Conservation (phyloP, 2,888 invertebrate species). For the Trachelus tabidus region DNA sequence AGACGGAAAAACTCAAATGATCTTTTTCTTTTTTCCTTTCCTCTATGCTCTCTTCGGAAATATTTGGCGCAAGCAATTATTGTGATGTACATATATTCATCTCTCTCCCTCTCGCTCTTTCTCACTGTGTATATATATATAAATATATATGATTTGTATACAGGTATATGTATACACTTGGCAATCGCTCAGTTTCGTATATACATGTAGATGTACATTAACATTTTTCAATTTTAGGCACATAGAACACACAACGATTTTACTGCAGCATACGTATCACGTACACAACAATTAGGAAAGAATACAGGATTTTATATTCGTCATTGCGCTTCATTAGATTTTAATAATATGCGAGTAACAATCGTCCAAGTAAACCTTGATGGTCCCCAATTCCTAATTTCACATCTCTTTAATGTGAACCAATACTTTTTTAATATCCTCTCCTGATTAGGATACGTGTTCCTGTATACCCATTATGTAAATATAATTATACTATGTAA, state of each 20-base stretch:
- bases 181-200: slow-evolving; percentile 5
- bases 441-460: slow-evolving; percentile 12
- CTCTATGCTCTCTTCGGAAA: slow-evolving; percentile 4
- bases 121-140: slow-evolving; percentile 7
- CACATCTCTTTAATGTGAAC: neutral
- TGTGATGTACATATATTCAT: slow-evolving; percentile 5
- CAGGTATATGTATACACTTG: slow-evolving; percentile 15
- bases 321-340: slow-evolving; percentile 9
- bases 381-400: neutral
- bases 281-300: slow-evolving; percentile 28
- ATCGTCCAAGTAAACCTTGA: slow-evolving; percentile 19
- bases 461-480: slow-evolving; percentile 14
- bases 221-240: slow-evolving; percentile 50
- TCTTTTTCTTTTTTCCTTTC: slow-evolving; percentile 4
- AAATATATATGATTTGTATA: slow-evolving; percentile 13
- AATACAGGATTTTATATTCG: slow-evolving; percentile 20
- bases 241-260: slow-evolving; percentile 59
- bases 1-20: neutral
- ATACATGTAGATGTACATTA: slow-evolving; percentile 17
- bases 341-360: slow-evolving; percentile 7
- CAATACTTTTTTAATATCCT: slow-evolving; percentile 22
- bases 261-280: slow-evolving; percentile 43
- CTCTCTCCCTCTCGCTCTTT: slow-evolving; percentile 5
- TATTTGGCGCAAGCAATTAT: slow-evolving; percentile 9
- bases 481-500: slow-evolving; percentile 15